Base-by-base conservation (phyloP, 1,140 invertebrate species). In the Protaetia brevitarsis region DNA sequence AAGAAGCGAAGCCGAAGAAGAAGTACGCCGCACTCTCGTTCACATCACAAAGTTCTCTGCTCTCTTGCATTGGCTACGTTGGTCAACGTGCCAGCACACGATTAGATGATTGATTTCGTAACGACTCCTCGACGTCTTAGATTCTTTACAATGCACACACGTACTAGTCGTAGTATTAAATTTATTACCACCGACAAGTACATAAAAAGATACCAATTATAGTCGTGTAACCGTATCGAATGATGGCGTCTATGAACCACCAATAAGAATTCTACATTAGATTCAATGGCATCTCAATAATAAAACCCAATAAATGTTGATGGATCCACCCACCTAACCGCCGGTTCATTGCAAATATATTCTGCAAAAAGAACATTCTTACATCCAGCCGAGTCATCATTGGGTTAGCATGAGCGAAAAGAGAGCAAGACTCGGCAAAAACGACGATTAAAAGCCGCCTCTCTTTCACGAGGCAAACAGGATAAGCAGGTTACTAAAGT, bases 41-140 rank as follows among this genome's bases (percentile, higher is more conserved):
- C 41, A 51, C 16, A 23, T 51, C 41, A 10, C 16, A 51, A 3
- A 16, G 57, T 27, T 2, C 26, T 26, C 26, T 31, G 23, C 27
- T 31, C 7, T 31, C 29, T 29, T 59, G 30, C 57, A 59, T 59
- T 59, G 57, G 57, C 30, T 31, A 31, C 26, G 30, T 59, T 59
- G 26, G 30, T 13, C 27, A 28, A 16, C 26, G 57, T 27, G 29
- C 26, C 16, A 51, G 41, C 57, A 27, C 57, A 59, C 29, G 57
- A 59, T 59, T 59, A 59, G 57, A 59, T 29, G 57, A 59, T 59
- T 59, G 57, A 59, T 59, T 59, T 59, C 57, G 57, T 59, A 59
- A 59, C 41, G 41, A 51, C 19, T 23, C 41, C 21, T 11, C 21
- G 57, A 11, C 29, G 57, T 59, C 41, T 28, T 59, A 31, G 57